Evolutionary conservation across 2,113 vertebrate genomes (phyloP), one percentile per base, ranked within the genome.

Genomic region (Tamias sibiricus): DNA sequence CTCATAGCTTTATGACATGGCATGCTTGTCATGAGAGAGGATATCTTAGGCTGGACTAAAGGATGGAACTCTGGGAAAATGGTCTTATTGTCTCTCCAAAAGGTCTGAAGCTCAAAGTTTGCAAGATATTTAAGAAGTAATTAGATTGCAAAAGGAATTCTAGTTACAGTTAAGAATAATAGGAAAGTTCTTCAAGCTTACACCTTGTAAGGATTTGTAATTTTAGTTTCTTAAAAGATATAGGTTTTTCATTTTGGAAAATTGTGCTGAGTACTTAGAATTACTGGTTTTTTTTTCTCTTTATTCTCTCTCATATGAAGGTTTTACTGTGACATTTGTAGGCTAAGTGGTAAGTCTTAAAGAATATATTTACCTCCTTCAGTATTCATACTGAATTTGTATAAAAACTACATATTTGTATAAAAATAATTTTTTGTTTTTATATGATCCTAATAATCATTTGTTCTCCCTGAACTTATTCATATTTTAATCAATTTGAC

Each of bases 191-290:
- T 30, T 77, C 13, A 87, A 28, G 26, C 24, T 76, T 82, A 77
- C 0, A 86, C 7, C 7, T 68, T 52, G 62, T 80, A 76, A 44
- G 14, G 3, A 7, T 88, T 71, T 62, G 1, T 72, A 74, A 59
- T 74, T 16, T 85, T 87, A 83, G 10, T 88, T 42, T 86, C 35
- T 24, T 59, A 90, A 68, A 85, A 97, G 95, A 75, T 54, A 13
- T 5, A 64, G 35, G 17, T 30, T 91, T 81, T 62, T 42, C 16
- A 62, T 49, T 88, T 72, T 66, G 19, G 52, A 85, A 80, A 90
- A 66, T 42, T 35, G 1, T 66, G 10, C 54, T 82, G 47, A 77
- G 26, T 2, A 54, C 7, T 92, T 74, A 62, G 42, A n/a, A 71
- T 87, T 57, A 79, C 1, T 80, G 20, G 19, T 28, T 92, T 47